Percentiles rank a stretch among this genome's conserved stretches.
These are phyloP conservation scores for Pocillopora meandrina DNA, from an alignment of 92 coral and sea anemone genomes.

Conservation along the genomic window DNA sequence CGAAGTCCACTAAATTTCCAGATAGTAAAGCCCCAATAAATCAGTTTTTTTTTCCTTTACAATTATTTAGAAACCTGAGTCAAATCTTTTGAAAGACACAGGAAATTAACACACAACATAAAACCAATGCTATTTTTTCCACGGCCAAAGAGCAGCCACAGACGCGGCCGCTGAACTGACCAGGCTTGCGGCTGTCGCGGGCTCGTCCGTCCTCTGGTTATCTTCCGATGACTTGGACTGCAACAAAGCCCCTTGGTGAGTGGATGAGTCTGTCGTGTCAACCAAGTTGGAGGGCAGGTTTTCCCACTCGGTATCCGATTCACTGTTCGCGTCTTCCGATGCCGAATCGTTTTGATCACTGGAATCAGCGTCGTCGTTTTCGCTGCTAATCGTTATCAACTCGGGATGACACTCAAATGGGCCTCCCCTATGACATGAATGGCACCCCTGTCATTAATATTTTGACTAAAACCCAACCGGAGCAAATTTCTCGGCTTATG, in stretches of 20 bases:
- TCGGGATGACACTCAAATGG: slow-evolving; percentile 85
- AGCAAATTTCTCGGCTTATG: no score
- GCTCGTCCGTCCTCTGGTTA: slow-evolving; percentile 51
- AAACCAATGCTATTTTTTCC: slow-evolving; percentile 70
- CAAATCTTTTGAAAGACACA: no score
- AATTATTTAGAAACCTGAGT: no score
- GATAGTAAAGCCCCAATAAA: no score
- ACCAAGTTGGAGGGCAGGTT: slow-evolving; percentile 67
- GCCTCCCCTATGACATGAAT: slow-evolving; percentile 54
- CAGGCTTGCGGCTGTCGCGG: slow-evolving; percentile 73
- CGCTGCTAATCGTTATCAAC: slow-evolving; percentile 65
- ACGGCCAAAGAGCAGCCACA: slow-evolving; percentile 96
- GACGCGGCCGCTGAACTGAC: slow-evolving; percentile 97
- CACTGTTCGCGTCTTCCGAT: slow-evolving; percentile 76
- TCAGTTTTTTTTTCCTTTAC: no score
- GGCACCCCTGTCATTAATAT: background rate
- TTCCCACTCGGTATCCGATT: slow-evolving; percentile 92
- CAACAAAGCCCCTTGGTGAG: slow-evolving; percentile 47
- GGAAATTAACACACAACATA: background rate
- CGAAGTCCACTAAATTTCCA: no score
- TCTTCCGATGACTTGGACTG: slow-evolving; percentile 39
- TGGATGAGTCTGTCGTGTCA: slow-evolving; percentile 54
- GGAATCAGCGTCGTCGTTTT: slow-evolving; percentile 45
- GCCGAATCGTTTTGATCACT: slow-evolving; percentile 58
- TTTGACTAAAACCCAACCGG: no score